Evolutionary conservation across 1,140 invertebrate species (phyloP).

Genomic region (Aricia agestis): DNA sequence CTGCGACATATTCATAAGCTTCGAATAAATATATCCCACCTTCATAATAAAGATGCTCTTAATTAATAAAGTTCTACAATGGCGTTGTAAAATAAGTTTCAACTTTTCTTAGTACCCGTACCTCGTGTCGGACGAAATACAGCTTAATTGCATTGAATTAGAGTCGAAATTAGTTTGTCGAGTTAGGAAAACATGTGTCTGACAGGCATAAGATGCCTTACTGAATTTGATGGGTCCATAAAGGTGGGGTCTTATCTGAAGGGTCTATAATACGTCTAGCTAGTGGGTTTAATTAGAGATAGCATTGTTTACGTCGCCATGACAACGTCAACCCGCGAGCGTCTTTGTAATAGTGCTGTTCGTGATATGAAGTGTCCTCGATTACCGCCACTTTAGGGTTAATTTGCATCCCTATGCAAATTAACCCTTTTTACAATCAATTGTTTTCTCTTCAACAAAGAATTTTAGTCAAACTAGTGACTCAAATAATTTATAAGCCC

Average conservation of each 20-base stretch:
- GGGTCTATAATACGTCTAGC: slow-evolving; percentile 36
- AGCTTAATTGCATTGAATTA: not conserved
- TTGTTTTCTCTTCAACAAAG: no score
- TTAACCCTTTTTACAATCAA: no score
- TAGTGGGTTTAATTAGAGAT: slow-evolving; percentile 39
- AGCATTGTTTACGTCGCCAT: slow-evolving; percentile 28
- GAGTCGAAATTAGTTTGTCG: not conserved
- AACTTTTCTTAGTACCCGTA: not conserved
- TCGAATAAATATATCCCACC: no score
- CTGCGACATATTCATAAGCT: no score
- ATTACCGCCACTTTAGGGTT: no score
- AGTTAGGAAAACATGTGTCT: slow-evolving; percentile 17
- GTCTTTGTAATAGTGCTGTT: no score
- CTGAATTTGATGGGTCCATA: slow-evolving; percentile 55
- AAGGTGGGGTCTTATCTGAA: slow-evolving; percentile 44
- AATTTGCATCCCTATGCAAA: no score
- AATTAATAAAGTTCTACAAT: slow-evolving; percentile 8
- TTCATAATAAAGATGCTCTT: slow-evolving; percentile 2
- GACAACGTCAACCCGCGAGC: not conserved
- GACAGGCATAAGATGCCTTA: slow-evolving; percentile 49
- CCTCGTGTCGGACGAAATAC: not conserved
- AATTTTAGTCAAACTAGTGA: no score
- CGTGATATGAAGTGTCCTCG: no score
- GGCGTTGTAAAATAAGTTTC: not conserved
- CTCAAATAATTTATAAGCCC: no score